Percentiles rank a stretch among this genome's conserved stretches.
phyloP scores from a whole-genome alignment of 1,140 invertebrate species.

The Zophobas morio region DNA sequence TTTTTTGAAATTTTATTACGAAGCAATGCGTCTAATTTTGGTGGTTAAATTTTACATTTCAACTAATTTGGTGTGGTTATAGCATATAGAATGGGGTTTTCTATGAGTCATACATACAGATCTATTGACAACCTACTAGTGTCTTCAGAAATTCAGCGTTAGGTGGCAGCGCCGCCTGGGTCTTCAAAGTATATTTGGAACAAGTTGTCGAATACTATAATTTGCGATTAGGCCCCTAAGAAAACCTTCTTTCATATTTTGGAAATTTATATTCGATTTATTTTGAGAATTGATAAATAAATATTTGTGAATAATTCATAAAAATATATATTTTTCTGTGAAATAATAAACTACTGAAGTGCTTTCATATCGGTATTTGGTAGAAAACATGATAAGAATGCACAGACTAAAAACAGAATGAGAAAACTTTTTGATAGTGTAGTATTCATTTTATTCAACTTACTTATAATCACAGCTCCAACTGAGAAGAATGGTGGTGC shows the following conservation, averaged over 20 bases:
- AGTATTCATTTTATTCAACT: conserved; percentile 8
- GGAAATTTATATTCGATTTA: not conserved
- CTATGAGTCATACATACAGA: no score
- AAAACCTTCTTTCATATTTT: no score
- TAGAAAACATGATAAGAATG: conserved; percentile 26
- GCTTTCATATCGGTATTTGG: conserved; percentile 54
- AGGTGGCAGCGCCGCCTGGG: no score
- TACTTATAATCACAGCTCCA: conserved; percentile 44
- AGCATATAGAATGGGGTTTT: no score
- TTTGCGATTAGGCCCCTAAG: not conserved
- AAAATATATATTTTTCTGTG: conserved; percentile 11
- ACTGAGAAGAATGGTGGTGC: conserved; percentile 61
- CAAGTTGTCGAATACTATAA: no score
- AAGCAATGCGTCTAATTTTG: no score
- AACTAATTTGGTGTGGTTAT: no score
- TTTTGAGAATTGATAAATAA: not conserved
- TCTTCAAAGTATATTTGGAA: no score
- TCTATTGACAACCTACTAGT: no score
- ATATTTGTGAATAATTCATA: not conserved
- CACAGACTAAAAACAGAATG: conserved; percentile 45
- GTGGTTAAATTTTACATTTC: no score
- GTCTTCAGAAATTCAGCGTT: no score
- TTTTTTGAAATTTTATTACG: no score
- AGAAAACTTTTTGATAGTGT: not conserved
- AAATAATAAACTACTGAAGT: conserved; percentile 47